Evolutionary conservation across 2,888 invertebrate genomes (phyloP).

Genomic region (Cataglyphis cursor): DNA sequence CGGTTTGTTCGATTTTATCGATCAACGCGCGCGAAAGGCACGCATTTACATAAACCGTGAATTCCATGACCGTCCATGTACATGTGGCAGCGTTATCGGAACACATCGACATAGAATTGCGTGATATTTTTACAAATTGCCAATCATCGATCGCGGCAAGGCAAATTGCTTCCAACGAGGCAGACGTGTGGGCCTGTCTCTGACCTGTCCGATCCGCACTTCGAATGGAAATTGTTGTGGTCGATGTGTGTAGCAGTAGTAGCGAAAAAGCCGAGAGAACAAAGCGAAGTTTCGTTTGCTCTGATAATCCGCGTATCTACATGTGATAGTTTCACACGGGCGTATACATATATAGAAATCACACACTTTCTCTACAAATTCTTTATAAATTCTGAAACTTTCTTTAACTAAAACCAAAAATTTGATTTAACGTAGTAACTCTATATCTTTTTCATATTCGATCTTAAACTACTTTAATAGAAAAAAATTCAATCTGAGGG

Average conservation of each 20-base stretch:
- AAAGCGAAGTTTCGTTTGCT: slow-evolving; percentile 45
- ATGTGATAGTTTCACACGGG: neutral
- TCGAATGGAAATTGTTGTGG: slow-evolving; percentile 59
- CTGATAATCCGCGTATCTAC: slow-evolving; percentile 1
- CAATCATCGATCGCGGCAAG: slow-evolving; percentile 80
- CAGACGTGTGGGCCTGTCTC: slow-evolving; percentile 42
- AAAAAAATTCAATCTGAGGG: neutral
- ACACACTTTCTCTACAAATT: neutral
- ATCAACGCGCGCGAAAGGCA: slow-evolving; percentile 16
- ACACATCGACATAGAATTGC: slow-evolving; percentile 73
- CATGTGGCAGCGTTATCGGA: slow-evolving; percentile 51
- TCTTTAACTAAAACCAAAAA: neutral
- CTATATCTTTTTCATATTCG: neutral
- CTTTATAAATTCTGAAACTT: neutral
- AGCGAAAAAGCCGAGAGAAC: slow-evolving; percentile 36
- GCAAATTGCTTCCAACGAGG: slow-evolving; percentile 77
- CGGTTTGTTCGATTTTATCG: slow-evolving; percentile 7
- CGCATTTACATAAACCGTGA: slow-evolving; percentile 69
- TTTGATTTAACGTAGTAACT: neutral
- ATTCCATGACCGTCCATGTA: slow-evolving; percentile 62
- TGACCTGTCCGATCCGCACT: slow-evolving; percentile 59
- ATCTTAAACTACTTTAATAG: neutral
- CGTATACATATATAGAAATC: slow-evolving; percentile 11
- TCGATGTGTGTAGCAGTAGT: slow-evolving; percentile 16
- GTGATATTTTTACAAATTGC: slow-evolving; percentile 83